Percentiles rank a stretch among this genome's conserved stretches.
Conservation (phyloP, 2,888 invertebrate species). For the Hydropsyche betteni region DNA sequence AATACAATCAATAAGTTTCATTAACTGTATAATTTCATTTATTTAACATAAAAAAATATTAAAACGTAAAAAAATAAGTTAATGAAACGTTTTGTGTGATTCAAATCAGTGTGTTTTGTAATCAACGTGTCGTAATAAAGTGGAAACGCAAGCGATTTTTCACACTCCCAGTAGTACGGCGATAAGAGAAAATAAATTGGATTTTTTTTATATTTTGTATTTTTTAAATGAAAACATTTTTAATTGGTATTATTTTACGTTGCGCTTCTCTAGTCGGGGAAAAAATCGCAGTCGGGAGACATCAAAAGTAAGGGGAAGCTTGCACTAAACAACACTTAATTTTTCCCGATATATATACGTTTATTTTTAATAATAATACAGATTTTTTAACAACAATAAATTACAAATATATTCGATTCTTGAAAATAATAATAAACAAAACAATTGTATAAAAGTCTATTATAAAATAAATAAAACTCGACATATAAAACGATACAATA, state of each 20-base stretch:
- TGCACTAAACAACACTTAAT: constrained; percentile 5
- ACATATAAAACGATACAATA: too few species aligned
- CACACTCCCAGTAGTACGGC: constrained; percentile 35
- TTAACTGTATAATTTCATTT: too few species aligned
- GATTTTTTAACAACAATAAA: too few species aligned
- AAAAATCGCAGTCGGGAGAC: constrained; percentile 36
- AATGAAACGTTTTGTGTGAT: too few species aligned
- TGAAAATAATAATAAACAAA: too few species aligned
- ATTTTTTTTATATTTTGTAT: constrained; percentile 49
- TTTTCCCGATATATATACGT: background rate
- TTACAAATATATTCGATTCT: too few species aligned
- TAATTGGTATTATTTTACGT: constrained; percentile 51
- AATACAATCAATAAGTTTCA: too few species aligned
- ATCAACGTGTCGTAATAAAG: constrained; percentile 10
- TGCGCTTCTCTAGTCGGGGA: constrained; percentile 42
- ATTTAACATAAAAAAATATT: too few species aligned
- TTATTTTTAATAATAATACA: background rate
- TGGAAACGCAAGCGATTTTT: constrained; percentile 35
- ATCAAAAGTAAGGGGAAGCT: constrained; percentile 33
- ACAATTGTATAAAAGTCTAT: too few species aligned
- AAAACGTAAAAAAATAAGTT: too few species aligned
- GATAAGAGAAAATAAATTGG: constrained; percentile 50
- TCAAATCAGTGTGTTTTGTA: background rate
- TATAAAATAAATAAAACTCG: too few species aligned
- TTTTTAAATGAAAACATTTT: constrained; percentile 50